A percentile compares a stretch with the other conserved stretches of the same genome.
phyloP scores from a whole-genome alignment of 1,140 invertebrate species.

The Euborellia annulipes region DNA sequence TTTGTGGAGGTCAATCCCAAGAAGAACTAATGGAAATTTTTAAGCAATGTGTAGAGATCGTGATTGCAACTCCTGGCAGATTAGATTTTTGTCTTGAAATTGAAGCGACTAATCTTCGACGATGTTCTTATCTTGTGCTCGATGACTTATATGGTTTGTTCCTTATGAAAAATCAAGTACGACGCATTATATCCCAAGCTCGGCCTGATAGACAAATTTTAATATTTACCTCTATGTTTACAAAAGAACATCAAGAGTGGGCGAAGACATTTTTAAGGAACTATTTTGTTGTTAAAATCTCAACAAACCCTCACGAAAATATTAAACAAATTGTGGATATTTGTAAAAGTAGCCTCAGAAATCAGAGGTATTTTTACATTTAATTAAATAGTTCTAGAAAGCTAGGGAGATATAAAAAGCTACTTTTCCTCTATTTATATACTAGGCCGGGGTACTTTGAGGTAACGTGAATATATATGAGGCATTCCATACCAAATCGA shows the following conservation, averaged over 20 bases:
- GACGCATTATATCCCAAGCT: conserved; percentile 93
- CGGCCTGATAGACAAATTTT: conserved; percentile 53
- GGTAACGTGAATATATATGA: too few relatives aligned
- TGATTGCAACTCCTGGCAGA: conserved; percentile 91
- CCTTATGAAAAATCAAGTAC: conserved; percentile 97
- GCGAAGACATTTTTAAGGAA: conserved; percentile 49
- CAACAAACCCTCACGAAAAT: conserved; percentile 85
- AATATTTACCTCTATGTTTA: conserved; percentile 43
- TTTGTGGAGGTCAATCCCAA: conserved; percentile 92
- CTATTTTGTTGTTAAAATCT: conserved; percentile 83
- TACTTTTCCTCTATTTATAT: too few relatives aligned
- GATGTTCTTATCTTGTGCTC: conserved; percentile 87
- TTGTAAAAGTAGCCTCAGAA: conserved; percentile 37
- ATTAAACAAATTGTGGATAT: conserved; percentile 95
- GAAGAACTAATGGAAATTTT: conserved; percentile 61
- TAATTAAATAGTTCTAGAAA: too few relatives aligned
- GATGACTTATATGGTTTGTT: conserved; percentile 97
- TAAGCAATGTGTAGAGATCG: conserved; percentile 71
- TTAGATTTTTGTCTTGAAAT: conserved; percentile 91
- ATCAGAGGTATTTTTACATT: too few relatives aligned
- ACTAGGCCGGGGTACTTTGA: too few relatives aligned
- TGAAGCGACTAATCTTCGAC: conserved; percentile 71
- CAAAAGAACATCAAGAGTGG: conserved; percentile 46
- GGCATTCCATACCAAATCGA: too few relatives aligned
- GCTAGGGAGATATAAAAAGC: too few relatives aligned